A percentile compares a stretch with the other conserved stretches of the same genome.
Evolutionary conservation across 2,888 invertebrate genomes (phyloP).

Genomic region (Drosophila kuntzei): DNA sequence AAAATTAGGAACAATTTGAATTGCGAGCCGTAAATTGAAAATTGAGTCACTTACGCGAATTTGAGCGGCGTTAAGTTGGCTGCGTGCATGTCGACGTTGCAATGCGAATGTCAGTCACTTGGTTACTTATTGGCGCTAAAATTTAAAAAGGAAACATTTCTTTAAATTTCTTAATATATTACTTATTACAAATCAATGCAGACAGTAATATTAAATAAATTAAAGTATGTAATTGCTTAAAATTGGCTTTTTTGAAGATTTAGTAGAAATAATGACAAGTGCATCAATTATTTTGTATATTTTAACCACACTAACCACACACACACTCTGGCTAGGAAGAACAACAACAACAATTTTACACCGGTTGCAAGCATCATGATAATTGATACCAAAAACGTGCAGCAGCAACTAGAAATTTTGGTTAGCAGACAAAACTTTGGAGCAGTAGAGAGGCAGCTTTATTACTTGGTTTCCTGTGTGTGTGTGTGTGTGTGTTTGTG

Average conservation of each 20-base stretch:
- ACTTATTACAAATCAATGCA: not conserved
- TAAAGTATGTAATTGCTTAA: not conserved
- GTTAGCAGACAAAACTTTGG: conserved; percentile 15
- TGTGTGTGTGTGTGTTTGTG: not conserved
- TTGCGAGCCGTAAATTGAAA: too few species aligned
- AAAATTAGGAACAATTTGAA: too few species aligned
- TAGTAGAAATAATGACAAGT: not conserved
- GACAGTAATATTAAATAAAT: not conserved
- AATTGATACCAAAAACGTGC: conserved; percentile 35
- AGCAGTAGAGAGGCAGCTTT: not conserved
- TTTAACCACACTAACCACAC: conserved; percentile 1
- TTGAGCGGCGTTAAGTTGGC: not conserved
- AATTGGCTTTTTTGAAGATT: not conserved
- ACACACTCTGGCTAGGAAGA: not conserved
- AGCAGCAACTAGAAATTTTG: conserved; percentile 22
- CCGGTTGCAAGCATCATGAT: conserved; percentile 6
- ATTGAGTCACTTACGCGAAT: not conserved
- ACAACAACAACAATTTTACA: conserved; percentile 1
- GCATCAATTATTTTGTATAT: not conserved
- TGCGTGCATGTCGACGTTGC: not conserved
- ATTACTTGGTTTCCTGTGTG: conserved; percentile 8
- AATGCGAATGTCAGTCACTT: conserved; percentile 5
- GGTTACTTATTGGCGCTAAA: conserved; percentile 5
- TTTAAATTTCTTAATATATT: not conserved
- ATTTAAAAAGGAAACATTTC: not conserved